These are phyloP conservation scores for Vultur gryphus DNA, from an alignment of 2,797 vertebrate genomes.

Conservation along the genomic window DNA sequence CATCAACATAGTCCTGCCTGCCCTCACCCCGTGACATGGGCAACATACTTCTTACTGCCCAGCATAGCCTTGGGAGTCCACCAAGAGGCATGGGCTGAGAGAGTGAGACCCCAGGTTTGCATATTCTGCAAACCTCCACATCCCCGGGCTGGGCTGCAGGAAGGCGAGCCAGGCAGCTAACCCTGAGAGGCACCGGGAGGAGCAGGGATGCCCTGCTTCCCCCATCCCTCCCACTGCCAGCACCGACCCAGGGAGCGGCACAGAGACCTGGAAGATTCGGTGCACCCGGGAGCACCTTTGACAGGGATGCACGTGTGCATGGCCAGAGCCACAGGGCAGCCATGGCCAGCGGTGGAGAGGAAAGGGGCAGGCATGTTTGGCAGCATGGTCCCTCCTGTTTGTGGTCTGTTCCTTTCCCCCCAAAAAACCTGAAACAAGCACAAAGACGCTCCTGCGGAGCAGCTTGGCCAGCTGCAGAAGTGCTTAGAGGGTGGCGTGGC, in stretches of 20 bases:
- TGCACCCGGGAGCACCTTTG: background rate
- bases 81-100: background rate
- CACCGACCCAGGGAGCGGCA: rapidly evolving
- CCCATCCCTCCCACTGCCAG: background rate
- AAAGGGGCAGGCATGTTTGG: background rate
- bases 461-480: slow-evolving; percentile 28
- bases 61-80: background rate
- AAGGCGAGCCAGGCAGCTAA: background rate
- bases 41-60: background rate
- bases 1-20: background rate
- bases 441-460: background rate
- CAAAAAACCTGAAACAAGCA: rapidly evolving
- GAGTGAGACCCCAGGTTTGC: background rate
- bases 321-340: rapidly evolving
- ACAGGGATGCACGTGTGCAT: rapidly evolving
- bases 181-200: background rate
- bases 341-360: rapidly evolving
- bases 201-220: background rate
- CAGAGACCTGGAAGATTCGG: rapidly evolving
- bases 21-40: background rate
- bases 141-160: background rate
- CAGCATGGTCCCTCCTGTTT: background rate
- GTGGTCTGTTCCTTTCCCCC: background rate
- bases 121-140: background rate
- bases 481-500: background rate